Evolutionary conservation across 2,888 invertebrate species (phyloP).

Genomic region (Scaptomyza tumidula): DNA sequence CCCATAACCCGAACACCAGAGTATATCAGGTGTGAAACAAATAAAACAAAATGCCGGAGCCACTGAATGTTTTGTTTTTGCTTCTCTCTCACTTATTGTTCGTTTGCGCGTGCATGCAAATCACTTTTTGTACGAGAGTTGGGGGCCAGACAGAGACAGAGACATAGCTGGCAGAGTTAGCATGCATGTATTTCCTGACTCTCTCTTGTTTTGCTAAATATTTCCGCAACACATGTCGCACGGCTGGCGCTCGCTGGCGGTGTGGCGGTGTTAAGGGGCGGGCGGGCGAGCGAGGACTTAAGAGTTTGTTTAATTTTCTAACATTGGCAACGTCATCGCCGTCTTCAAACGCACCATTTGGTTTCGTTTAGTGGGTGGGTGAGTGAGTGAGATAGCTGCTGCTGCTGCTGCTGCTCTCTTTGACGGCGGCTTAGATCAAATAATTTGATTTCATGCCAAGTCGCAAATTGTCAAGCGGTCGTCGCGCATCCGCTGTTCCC

Average conservation of each 20-base stretch:
- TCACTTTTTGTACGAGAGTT: constrained; percentile 14
- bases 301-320: constrained; percentile 33
- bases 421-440: constrained; percentile 81
- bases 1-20: constrained; percentile 28
- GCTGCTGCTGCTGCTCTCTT: constrained; percentile 20
- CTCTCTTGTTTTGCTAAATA: constrained; percentile 60
- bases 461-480: constrained; percentile 81
- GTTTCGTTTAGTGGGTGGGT: constrained; percentile 79
- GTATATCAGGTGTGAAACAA: constrained; percentile 60
- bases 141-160: constrained; percentile 34
- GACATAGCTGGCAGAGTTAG: constrained; percentile 24
- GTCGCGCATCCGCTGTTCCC: constrained; percentile 66
- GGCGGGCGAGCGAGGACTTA: neutral
- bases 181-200: constrained; percentile 44
- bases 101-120: constrained; percentile 50
- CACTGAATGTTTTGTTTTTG: constrained; percentile 16
- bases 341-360: constrained; percentile 75
- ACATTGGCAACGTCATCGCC: constrained; percentile 36
- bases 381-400: constrained; percentile 22
- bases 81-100: constrained; percentile 9
- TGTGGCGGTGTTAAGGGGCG: neutral
- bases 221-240: constrained; percentile 78
- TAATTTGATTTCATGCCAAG: constrained; percentile 82
- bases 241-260: constrained; percentile 56
- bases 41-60: constrained; percentile 58